A percentile compares a stretch with the other conserved stretches of the same genome.
phyloP scores from a whole-genome alignment of 2,888 invertebrate genomes.

The Actias luna region DNA sequence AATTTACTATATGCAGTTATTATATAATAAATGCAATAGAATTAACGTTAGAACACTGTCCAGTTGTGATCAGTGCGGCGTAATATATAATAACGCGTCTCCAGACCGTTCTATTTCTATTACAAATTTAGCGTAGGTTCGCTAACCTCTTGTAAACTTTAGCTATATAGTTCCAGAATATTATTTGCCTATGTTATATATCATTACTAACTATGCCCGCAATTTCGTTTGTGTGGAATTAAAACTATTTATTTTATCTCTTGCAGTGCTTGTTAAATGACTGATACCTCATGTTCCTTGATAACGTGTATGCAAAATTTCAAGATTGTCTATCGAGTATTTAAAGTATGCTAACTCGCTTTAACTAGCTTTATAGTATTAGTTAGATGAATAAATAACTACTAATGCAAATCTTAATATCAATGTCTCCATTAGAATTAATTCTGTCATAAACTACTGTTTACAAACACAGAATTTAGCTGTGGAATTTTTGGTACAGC shows the following conservation, averaged over 20 bases:
- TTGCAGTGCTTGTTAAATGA: no score
- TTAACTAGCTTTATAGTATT: no score
- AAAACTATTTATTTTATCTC: no score
- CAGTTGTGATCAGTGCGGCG: not conserved
- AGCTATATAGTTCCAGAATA: not conserved
- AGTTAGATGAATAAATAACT: no score
- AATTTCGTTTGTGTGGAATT: no score
- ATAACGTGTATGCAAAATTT: no score
- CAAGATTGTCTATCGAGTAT: no score
- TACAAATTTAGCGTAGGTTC: not conserved
- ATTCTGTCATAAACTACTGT: not conserved
- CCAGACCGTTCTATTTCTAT: conserved; percentile 5
- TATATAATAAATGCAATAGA: not conserved
- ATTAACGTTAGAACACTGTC: not conserved
- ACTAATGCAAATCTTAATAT: not conserved
- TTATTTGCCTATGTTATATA: not conserved
- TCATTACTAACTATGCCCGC: no score
- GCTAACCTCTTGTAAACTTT: not conserved
- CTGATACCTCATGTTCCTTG: no score
- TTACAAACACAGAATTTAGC: not conserved
- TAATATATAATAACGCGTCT: not conserved
- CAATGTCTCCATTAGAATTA: not conserved
- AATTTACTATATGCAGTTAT: not conserved
- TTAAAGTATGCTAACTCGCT: no score
- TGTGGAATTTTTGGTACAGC: not conserved